Conservation (phyloP, 2,797 vertebrate genomes). For the Spea hammondii region DNA sequence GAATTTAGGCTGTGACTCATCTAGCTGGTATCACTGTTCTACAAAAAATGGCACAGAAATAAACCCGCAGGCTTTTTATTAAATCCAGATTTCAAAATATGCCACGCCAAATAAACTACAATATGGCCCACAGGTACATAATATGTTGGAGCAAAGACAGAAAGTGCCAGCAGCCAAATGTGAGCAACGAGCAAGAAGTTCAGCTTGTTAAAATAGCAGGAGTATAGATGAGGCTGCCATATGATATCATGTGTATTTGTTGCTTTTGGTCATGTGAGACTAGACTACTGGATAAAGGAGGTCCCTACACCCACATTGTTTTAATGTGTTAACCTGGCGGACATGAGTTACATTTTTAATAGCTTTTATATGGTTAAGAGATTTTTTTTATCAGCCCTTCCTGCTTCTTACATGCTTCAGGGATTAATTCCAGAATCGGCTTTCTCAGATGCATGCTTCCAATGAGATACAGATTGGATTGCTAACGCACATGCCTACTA, state of each 20-base stretch:
- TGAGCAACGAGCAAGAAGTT: background rate
- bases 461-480: no score
- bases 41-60: conserved; percentile 15
- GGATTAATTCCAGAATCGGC: no score
- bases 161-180: conserved; percentile 22
- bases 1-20: conserved; percentile 39
- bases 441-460: no score
- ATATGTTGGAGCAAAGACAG: background rate
- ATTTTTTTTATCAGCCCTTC: no score
- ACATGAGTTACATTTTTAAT: no score
- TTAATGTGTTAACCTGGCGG: no score
- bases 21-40: conserved; percentile 35
- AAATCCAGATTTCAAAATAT: conserved; percentile 43
- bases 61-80: conserved; percentile 31
- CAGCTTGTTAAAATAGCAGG: conserved; percentile 11
- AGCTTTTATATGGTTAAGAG: no score
- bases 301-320: no score
- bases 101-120: conserved; percentile 12
- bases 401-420: no score
- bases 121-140: conserved; percentile 19
- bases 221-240: background rate
- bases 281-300: no score
- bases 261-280: no score
- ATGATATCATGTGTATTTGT: conserved; percentile 2
- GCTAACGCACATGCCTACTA: no score